Conservation (phyloP, 2,113 vertebrate species). For the Ramphastos sulfuratus region DNA sequence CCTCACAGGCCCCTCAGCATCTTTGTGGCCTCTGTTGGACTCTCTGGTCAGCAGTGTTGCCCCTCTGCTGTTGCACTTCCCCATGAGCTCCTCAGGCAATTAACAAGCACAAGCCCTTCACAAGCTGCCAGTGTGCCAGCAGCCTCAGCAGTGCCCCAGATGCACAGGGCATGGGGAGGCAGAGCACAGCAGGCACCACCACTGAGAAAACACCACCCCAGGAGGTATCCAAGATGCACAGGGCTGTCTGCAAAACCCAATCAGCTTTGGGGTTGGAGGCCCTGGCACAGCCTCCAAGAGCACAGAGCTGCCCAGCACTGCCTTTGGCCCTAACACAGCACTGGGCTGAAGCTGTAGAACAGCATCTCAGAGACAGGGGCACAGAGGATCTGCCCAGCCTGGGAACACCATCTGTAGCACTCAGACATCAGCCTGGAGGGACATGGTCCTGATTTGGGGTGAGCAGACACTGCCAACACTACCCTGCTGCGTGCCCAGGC, state of each 20-base stretch:
- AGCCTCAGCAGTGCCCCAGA: background rate
- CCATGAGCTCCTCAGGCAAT: background rate
- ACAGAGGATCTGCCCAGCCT: background rate
- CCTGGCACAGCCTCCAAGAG: background rate
- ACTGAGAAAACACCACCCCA: background rate
- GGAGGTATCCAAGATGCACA: background rate
- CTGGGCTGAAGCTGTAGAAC: background rate
- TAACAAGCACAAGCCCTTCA: background rate
- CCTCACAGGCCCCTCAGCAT: too few relatives aligned
- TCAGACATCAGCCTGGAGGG: background rate
- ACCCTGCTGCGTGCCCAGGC: background rate
- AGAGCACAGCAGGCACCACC: background rate
- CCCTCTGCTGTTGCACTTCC: background rate
- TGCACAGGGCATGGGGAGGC: background rate
- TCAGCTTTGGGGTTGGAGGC: background rate
- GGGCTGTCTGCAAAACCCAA: background rate
- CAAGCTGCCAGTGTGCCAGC: background rate
- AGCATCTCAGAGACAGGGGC: background rate
- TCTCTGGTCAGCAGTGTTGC: background rate
- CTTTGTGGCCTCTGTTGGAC: too few relatives aligned
- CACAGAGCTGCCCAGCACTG: background rate
- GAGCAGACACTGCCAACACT: background rate
- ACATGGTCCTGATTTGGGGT: background rate
- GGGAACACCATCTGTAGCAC: accelerated
- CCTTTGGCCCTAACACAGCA: background rate